Evolutionary conservation across 1,140 invertebrate species (phyloP).

Genomic region (Lordiphosa stackelbergi): DNA sequence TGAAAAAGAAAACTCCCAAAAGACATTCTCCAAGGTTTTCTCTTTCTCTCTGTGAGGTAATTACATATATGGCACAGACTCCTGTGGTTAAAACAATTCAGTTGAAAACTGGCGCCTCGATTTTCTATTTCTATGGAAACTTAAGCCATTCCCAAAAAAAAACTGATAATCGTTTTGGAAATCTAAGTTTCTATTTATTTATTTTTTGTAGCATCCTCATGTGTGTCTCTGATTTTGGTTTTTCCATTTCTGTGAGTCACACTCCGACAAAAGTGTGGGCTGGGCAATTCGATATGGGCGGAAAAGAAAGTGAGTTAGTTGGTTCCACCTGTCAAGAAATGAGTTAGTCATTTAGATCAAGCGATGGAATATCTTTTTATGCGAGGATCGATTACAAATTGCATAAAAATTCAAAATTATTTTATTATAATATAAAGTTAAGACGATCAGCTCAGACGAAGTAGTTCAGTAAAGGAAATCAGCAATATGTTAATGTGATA

Average conservation of each 20-base stretch:
- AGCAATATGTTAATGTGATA: slow-evolving; percentile 5
- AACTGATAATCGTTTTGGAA: slow-evolving; percentile 63
- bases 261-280: slow-evolving; percentile 54
- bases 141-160: slow-evolving; percentile 35
- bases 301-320: slow-evolving; percentile 52
- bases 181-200: slow-evolving; percentile 41
- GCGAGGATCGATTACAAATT: slow-evolving; percentile 30
- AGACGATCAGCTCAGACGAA: slow-evolving; percentile 18
- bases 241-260: slow-evolving; percentile 42
- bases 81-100: slow-evolving; percentile 55
- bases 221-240: slow-evolving; percentile 2
- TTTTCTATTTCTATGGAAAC: slow-evolving; percentile 66
- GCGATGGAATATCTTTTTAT: slow-evolving; percentile 34
- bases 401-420: slow-evolving; percentile 4
- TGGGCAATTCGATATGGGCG: slow-evolving; percentile 49
- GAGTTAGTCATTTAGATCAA: slow-evolving; percentile 42
- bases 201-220: slow-evolving; percentile 9
- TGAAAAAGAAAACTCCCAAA: slow-evolving; percentile 52
- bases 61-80: slow-evolving; percentile 42
- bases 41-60: slow-evolving; percentile 25
- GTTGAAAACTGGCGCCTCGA: slow-evolving; percentile 57
- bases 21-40: slow-evolving; percentile 33
- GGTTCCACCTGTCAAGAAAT: slow-evolving; percentile 53
- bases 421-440: slow-evolving; percentile 9
- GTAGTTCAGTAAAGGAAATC: slow-evolving; percentile 1